phyloP scores from a whole-genome alignment of 1,140 invertebrate species.

The Portunus trituberculatus region DNA sequence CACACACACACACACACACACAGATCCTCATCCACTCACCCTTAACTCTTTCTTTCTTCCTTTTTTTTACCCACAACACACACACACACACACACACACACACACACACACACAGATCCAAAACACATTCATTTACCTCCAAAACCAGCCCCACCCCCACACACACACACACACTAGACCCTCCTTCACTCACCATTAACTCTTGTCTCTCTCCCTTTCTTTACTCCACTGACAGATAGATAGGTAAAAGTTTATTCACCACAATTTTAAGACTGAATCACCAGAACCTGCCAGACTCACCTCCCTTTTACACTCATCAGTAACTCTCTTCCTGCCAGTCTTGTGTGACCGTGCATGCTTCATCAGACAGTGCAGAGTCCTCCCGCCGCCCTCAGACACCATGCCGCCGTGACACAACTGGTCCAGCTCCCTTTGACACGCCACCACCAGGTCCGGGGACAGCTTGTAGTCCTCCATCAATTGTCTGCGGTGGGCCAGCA shows the following conservation, averaged over 20 bases:
- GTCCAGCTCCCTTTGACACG: slow-evolving; percentile 92
- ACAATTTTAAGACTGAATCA: neutral
- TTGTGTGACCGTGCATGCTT: slow-evolving; percentile 86
- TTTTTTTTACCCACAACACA: too few species aligned
- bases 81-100: too few species aligned
- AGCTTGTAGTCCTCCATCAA: slow-evolving; percentile 96
- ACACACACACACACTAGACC: neutral
- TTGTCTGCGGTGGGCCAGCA: slow-evolving; percentile 93
- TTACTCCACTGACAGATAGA: neutral
- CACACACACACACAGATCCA: too few species aligned
- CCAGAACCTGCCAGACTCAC: too few species aligned
- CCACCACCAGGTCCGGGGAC: slow-evolving; percentile 93
- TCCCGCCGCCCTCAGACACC: slow-evolving; percentile 86
- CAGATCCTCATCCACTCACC: too few species aligned
- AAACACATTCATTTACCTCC: too few species aligned
- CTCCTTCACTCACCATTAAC: neutral
- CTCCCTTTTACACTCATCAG: slow-evolving; percentile 81
- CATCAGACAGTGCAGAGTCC: slow-evolving; percentile 98
- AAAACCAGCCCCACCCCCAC: too few species aligned
- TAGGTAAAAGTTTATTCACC: neutral
- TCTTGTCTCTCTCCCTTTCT: neutral
- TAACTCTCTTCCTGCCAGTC: slow-evolving; percentile 76
- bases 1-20: too few species aligned
- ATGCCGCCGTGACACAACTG: slow-evolving; percentile 81
- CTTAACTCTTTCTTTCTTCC: too few species aligned